Base-by-base conservation (phyloP, 2,797 vertebrate genomes). In the Chiloscyllium punctatum region DNA sequence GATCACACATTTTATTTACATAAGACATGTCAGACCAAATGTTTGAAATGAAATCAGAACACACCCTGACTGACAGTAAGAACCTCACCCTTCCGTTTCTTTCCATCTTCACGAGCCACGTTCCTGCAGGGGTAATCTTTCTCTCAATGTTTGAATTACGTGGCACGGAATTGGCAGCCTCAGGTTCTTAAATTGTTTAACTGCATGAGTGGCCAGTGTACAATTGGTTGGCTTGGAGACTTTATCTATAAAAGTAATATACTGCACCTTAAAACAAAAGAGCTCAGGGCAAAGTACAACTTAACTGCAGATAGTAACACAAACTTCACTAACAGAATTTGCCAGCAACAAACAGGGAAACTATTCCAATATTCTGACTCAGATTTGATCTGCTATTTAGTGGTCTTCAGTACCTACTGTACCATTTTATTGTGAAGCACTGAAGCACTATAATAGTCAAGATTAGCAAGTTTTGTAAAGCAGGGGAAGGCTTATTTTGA, bases 221-320 rank as follows among this genome's bases (percentile, higher is more conserved):
- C 48, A 33, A 33, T 16, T 69, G 90, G 53, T 90, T 66, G 30
- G 53, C 1, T 94, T 71, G 6, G 37, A 69, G 13, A 30, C 27
- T 74, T 94, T 74, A 71, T 94, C 66, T 72, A 25, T 66, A 91
- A 92, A 69, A 21, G 42, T 69, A 68, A 92, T 42, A 68, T 91
- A 42, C 66, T 68, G n/a, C 66, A 69, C 90, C n/a, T 91, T 69
- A 66, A 92, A 92, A 92, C 18, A 68, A 68, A 92, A 37, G 16
- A 92, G 25, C 11, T 4, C 69, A 33, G 42, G 11, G 7, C 94
- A 94, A 74, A 53, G 42, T 94, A 53, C 94, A 94, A 51, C 13
- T 74, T 11, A 42, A 74, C 53, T 21, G 37, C 16, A 74, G 42
- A 48, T 48, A 53, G 8, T 51, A 57, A 25, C 51, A 30, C 15